phyloP scores from a whole-genome alignment of 30 jellyfish, hydroid and myxozoan genomes.

The Hydractinia echinata region DNA sequence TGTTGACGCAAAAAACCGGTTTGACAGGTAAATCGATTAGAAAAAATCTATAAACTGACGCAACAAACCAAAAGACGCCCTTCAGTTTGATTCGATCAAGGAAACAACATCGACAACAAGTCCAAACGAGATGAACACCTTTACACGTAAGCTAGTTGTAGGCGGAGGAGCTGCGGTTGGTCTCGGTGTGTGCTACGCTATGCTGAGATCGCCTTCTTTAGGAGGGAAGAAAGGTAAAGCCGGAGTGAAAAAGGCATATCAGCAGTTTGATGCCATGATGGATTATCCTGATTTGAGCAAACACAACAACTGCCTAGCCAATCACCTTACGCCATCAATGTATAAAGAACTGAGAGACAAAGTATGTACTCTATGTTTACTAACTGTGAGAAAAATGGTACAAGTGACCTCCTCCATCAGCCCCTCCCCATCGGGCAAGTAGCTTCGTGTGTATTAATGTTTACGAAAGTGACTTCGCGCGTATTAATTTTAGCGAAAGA shows the following conservation, averaged over 20 bases:
- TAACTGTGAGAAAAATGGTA: no score
- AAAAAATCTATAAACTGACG: no score
- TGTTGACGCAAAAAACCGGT: no score
- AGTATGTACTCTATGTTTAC: constrained; percentile 24
- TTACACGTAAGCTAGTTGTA: neutral
- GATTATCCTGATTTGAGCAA: constrained; percentile 68
- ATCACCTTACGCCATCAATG: constrained; percentile 43
- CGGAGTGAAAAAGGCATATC: constrained; percentile 42
- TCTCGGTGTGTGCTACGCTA: neutral
- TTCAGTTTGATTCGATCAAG: no score
- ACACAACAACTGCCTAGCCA: constrained; percentile 79
- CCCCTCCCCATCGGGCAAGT: no score
- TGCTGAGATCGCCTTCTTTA: neutral
- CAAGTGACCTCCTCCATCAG: no score
- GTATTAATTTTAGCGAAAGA: no score
- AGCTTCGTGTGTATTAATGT: no score
- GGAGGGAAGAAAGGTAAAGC: neutral
- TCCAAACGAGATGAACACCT: neutral
- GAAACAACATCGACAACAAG: no score
- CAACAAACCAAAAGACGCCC: no score
- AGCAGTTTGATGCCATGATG: constrained; percentile 32
- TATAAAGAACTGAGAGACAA: constrained; percentile 51
- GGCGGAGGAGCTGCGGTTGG: constrained; percentile 14
- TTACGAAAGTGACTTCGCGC: no score
- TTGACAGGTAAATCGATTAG: no score